Percentiles rank a stretch among this genome's conserved stretches.
phyloP scores from a whole-genome alignment of 1,140 invertebrate genomes.

The Lithobius niger region DNA sequence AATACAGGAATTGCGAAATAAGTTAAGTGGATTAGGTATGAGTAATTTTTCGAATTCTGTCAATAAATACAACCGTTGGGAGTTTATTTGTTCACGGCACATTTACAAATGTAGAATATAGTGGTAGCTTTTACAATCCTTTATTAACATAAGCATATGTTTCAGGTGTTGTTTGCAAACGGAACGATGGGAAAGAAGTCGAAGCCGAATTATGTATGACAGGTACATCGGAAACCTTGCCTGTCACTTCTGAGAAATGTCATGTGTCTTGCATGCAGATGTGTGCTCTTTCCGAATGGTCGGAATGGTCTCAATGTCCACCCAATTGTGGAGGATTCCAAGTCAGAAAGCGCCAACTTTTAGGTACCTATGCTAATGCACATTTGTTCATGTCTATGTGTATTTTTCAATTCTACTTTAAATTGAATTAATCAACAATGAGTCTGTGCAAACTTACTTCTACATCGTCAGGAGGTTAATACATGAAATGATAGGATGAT shows the following conservation, averaged over 20 bases:
- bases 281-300: slow-evolving; percentile 9
- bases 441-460: too few relatives aligned
- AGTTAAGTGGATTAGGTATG: not conserved
- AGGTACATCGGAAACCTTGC: slow-evolving; percentile 24
- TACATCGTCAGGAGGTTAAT: too few relatives aligned
- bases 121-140: too few relatives aligned
- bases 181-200: slow-evolving; percentile 18
- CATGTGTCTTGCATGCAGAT: slow-evolving; percentile 11
- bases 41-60: too few relatives aligned
- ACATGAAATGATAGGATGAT: too few relatives aligned
- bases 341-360: slow-evolving; percentile 19
- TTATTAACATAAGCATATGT: not conserved
- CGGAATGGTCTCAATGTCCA: slow-evolving; percentile 14
- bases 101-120: too few relatives aligned
- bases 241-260: slow-evolving; percentile 24
- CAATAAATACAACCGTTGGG: too few relatives aligned
- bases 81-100: too few relatives aligned
- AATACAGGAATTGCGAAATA: not conserved
- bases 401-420: too few relatives aligned
- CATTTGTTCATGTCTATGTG: too few relatives aligned
- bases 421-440: too few relatives aligned
- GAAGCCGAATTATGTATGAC: slow-evolving; percentile 19
- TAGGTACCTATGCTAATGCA: too few relatives aligned
- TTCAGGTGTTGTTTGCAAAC: slow-evolving; percentile 22
- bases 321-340: slow-evolving; percentile 18